Evolutionary conservation across 2,113 vertebrate genomes (phyloP).

Genomic region (Eulemur macaco): DNA sequence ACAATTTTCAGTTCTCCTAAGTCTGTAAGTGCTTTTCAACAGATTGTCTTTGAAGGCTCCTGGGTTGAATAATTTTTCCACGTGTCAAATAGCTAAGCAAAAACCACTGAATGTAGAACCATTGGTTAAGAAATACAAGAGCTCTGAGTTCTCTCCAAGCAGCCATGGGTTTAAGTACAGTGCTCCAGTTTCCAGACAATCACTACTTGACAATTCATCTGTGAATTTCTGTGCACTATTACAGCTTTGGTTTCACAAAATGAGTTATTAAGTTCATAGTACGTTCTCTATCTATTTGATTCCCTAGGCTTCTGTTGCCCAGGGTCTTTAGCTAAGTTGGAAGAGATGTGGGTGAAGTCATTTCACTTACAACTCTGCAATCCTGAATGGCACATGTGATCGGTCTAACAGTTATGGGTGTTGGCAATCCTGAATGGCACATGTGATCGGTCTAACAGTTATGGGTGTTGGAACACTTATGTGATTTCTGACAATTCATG

Average conservation of each 20-base stretch:
- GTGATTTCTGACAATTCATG: neutral
- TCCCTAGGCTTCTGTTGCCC: neutral
- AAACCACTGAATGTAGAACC: neutral
- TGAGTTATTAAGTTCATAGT: neutral
- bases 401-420: neutral
- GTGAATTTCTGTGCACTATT: neutral
- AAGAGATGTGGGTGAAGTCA: neutral
- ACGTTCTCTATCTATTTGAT: neutral
- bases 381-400: neutral
- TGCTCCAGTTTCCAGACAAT: neutral
- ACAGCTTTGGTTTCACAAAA: neutral
- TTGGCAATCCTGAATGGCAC: neutral
- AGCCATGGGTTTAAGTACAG: neutral
- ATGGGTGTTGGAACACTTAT: too few species aligned
- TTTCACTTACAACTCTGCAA: neutral
- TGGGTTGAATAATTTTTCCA: neutral
- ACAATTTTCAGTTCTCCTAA: neutral
- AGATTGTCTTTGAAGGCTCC: neutral
- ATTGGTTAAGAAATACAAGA: neutral
- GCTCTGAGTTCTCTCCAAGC: neutral
- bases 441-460: neutral
- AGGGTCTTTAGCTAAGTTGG: neutral
- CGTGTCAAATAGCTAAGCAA: neutral
- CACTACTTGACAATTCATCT: neutral
- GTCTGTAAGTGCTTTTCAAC: neutral